These are phyloP conservation scores for Coecobrya sp. DNA, from an alignment of 2,888 invertebrate genomes.

Conservation along the genomic window DNA sequence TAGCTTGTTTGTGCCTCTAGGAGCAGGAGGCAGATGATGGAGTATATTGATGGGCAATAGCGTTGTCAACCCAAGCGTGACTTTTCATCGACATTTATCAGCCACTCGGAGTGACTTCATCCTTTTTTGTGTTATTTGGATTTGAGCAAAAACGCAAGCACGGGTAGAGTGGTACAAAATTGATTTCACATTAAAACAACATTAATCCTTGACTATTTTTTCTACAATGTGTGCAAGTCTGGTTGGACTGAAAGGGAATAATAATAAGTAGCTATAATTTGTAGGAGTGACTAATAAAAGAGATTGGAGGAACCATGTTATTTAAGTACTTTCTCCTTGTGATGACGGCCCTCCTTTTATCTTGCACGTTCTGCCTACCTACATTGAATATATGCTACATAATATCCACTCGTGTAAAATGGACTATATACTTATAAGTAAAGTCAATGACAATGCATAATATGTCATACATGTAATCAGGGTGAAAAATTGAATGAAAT, in stretches of 20 bases:
- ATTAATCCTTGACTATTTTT: conserved; percentile 40
- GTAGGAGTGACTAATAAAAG: not conserved
- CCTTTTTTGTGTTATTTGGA: conserved; percentile 24
- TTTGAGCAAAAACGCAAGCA: not conserved
- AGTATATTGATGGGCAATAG: conserved; percentile 18
- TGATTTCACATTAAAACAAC: conserved; percentile 62
- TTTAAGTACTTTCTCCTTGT: conserved; percentile 17
- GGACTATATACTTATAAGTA: not conserved
- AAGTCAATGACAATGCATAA: too few relatives aligned
- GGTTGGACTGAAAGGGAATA: not conserved
- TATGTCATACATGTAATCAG: not conserved
- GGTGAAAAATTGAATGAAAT: conserved; percentile 23
- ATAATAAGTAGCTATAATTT: not conserved
- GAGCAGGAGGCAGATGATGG: not conserved
- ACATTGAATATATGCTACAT: too few relatives aligned
- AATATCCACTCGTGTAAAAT: too few relatives aligned
- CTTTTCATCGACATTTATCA: conserved; percentile 49
- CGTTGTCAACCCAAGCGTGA: conserved; percentile 58
- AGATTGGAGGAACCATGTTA: not conserved
- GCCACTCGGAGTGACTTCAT: conserved; percentile 28
- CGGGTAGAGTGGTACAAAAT: conserved; percentile 7
- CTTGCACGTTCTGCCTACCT: not conserved
- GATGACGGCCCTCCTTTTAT: not conserved
- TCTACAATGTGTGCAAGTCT: not conserved
- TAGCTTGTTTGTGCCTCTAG: not conserved